Conservation (phyloP, 2,797 vertebrate species). For the Poliocrania exsul region DNA sequence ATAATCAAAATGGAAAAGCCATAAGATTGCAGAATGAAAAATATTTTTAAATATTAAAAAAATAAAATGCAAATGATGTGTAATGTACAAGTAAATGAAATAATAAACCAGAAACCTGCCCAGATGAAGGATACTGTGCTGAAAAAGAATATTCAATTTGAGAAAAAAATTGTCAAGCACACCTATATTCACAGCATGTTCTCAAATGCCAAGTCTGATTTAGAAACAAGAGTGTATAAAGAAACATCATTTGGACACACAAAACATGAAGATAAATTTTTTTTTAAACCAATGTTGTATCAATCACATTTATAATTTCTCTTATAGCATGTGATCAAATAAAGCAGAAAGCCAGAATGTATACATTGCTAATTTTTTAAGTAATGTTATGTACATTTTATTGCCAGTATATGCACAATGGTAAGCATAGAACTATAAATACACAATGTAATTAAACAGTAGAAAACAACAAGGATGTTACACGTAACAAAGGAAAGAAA, state of each 20-base stretch:
- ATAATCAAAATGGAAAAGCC: background rate
- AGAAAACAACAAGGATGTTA: constrained; percentile 89
- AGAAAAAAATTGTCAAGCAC: background rate
- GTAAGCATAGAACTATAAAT: constrained; percentile 98
- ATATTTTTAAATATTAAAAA: background rate
- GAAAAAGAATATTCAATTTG: background rate
- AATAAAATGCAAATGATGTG: background rate
- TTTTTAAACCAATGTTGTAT: background rate
- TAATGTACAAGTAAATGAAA: background rate
- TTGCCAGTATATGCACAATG: constrained; percentile 88
- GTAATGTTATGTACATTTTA: constrained; percentile 96
- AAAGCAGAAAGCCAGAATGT: constrained; percentile 66
- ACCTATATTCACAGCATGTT: background rate
- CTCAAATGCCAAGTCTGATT: background rate
- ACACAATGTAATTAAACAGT: constrained; percentile 89
- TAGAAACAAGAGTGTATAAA: background rate
- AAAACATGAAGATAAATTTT: background rate
- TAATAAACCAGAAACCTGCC: background rate
- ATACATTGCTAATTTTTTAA: constrained; percentile 70
- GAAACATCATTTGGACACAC: background rate
- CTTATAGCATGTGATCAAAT: constrained; percentile 35
- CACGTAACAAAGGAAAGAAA: constrained; percentile 74
- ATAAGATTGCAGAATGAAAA: background rate
- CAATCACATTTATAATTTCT: background rate
- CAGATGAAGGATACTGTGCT: background rate